These are phyloP conservation scores for Neosalanx taihuensis DNA, from an alignment of 2,797 vertebrate genomes.

Conservation along the genomic window DNA sequence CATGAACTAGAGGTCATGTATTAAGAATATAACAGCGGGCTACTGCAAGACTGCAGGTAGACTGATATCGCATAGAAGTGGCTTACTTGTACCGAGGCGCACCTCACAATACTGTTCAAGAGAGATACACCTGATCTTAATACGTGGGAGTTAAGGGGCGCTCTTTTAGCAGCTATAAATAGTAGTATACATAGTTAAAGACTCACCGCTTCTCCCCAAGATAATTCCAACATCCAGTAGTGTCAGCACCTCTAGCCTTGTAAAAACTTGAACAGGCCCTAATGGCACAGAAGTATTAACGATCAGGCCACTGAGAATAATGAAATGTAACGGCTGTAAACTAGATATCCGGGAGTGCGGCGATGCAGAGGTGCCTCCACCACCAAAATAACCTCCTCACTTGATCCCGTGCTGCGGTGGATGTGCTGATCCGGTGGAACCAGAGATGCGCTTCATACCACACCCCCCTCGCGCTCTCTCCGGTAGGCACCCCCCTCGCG, in stretches of 20 bases:
- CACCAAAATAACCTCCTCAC: constrained; percentile 40
- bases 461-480: constrained; percentile 19
- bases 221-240: not conserved
- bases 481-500: constrained; percentile 12
- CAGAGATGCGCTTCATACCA: constrained; percentile 30
- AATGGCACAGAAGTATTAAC: not conserved
- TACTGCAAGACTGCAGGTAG: not conserved
- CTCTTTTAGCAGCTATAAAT: not conserved
- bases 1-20: not conserved
- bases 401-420: constrained; percentile 21
- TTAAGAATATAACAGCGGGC: not conserved
- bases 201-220: not conserved
- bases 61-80: not conserved
- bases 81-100: not conserved
- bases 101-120: not conserved
- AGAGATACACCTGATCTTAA: too few relatives aligned
- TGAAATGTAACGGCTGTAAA: not conserved
- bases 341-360: not conserved
- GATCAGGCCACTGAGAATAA: not conserved
- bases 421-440: constrained; percentile 44
- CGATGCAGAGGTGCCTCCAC: constrained; percentile 23
- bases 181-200: not conserved
- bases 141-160: too few relatives aligned
- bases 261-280: too few relatives aligned
- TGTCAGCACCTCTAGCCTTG: not conserved